Conservation (phyloP, 2,797 vertebrate species). For the Hipposideros larvatus region DNA sequence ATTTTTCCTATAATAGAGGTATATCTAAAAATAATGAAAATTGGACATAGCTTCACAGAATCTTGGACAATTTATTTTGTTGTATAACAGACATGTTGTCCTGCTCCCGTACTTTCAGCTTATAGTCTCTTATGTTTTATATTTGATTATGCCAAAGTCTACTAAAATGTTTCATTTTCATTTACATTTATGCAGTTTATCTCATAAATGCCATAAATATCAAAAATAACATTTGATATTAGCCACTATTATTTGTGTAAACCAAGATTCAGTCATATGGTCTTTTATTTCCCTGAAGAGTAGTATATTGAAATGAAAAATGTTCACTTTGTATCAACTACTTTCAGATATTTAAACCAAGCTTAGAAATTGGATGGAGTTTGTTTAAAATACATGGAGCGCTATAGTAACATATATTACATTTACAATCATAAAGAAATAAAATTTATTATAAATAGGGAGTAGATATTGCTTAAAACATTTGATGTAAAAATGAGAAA, state of each 20-base stretch:
- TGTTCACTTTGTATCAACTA: not conserved
- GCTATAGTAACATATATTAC: not conserved
- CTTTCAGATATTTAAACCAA: not conserved
- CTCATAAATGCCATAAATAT: not conserved
- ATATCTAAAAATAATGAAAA: not conserved
- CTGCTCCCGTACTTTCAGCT: not conserved
- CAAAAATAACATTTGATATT: not conserved
- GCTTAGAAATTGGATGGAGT: not conserved
- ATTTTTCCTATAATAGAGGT: not conserved
- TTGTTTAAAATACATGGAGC: conserved; percentile 1
- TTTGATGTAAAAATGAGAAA: conserved; percentile 23
- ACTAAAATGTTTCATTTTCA: not conserved
- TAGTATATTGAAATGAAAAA: not conserved
- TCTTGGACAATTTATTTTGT: not conserved
- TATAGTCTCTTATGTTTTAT: not conserved
- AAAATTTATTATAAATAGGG: not conserved
- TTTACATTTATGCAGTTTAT: not conserved
- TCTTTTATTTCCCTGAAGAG: not conserved
- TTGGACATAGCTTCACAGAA: not conserved
- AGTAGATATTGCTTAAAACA: conserved; percentile 22
- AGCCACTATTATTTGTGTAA: not conserved
- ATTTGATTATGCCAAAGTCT: not conserved
- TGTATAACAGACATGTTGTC: not conserved
- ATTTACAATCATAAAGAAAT: not conserved
- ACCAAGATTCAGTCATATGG: not conserved